Base-by-base conservation (phyloP, 2,113 vertebrate species). In the Gymnorhina tibicen region DNA sequence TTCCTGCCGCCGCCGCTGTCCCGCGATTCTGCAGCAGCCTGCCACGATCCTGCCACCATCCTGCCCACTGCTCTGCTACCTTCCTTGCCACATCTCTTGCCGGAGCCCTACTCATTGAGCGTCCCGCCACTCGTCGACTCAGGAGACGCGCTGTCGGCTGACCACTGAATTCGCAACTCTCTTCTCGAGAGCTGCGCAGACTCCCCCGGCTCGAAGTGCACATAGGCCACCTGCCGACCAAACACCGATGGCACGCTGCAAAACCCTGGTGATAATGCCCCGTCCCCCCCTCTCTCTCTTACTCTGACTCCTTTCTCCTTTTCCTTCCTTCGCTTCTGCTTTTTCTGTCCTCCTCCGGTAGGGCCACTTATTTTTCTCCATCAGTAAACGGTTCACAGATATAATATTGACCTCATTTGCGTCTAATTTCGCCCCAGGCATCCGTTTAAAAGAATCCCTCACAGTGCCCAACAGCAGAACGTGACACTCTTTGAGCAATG, bases 81-180 rank as follows among this genome's bases (percentile, higher is more conserved):
- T 44, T 10, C 39, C 19, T 24, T 64, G 60, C 47, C 62, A 44
- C 49, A 19, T 33, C 10, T 50, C 16, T 27, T 19, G 24, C 37
- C 5, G 3, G 20, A 30, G 49, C 11, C 23, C 37, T 3, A 6
- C 23, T 28, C 15, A 3, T 7, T 3, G 1, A 18, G 47, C 7
- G 3, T 42, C 30, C 23, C 18, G 6, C 17, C 4, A 2, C 23
- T 42, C 13, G 1, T 42, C 3, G 14, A 28, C 4, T 5, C 37
- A 13, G 18, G 8, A 11, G 32, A 53, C 32, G 9, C 7, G 15
- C 60, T 53, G 24, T 24, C 3, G 2, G 32, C 47, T 17, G 37
- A 3, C 14, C 16, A 9, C 3, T 14, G 26, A 19, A 66, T 30
- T 30, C 3, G 1, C 60, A 30, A 15, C 39, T 30, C 46, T 23